Conservation (phyloP, 1,140 invertebrate species). For the Lordiphosa collinella region DNA sequence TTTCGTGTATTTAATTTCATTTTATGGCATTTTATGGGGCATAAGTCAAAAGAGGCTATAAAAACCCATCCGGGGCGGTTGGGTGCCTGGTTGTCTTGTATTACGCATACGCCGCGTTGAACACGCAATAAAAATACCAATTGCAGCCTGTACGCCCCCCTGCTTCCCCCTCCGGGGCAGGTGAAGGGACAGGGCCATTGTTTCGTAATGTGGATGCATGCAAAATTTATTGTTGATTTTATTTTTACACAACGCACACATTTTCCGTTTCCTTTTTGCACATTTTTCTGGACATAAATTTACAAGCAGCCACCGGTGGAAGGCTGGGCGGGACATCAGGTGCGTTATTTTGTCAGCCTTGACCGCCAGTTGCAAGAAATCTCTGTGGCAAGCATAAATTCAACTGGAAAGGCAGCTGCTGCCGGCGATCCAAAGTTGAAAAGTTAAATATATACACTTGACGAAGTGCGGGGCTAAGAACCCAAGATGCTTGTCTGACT, state of each 20-base stretch:
- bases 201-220: slow-evolving; percentile 73
- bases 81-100: slow-evolving; percentile 48
- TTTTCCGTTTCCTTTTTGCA: slow-evolving; percentile 68
- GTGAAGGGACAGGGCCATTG: slow-evolving; percentile 35
- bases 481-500: slow-evolving; percentile 66
- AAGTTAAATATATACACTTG: slow-evolving; percentile 47
- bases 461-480: slow-evolving; percentile 50
- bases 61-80: slow-evolving; percentile 23
- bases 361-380: slow-evolving; percentile 55
- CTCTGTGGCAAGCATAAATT: slow-evolving; percentile 61
- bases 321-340: slow-evolving; percentile 32
- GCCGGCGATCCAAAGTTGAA: slow-evolving; percentile 42
- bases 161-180: background rate
- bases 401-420: too few species aligned
- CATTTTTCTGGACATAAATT: slow-evolving; percentile 76
- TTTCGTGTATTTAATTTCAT: slow-evolving; percentile 70
- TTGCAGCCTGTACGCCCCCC: slow-evolving; percentile 44
- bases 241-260: slow-evolving; percentile 68
- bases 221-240: slow-evolving; percentile 77
- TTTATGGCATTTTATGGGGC: slow-evolving; percentile 68
- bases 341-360: slow-evolving; percentile 65
- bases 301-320: slow-evolving; percentile 54
- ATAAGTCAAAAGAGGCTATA: slow-evolving; percentile 70
- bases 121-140: slow-evolving; percentile 76
- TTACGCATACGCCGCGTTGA: slow-evolving; percentile 74